phyloP scores from a whole-genome alignment of 2,797 vertebrate genomes.

The Dermochelys coriacea region DNA sequence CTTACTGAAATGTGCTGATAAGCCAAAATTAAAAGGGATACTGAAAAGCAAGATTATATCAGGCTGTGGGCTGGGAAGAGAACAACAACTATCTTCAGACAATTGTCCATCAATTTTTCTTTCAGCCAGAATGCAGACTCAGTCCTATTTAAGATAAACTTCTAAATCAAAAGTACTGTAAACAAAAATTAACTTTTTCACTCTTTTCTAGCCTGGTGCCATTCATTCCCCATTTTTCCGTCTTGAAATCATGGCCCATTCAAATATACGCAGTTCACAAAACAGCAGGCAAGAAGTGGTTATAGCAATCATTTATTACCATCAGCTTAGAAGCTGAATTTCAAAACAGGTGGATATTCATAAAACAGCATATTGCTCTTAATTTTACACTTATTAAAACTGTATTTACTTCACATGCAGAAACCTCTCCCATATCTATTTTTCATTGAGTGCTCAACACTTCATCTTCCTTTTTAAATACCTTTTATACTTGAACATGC shows the following conservation, averaged over 20 bases:
- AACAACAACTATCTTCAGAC: not conserved
- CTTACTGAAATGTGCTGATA: not conserved
- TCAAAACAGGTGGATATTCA: not conserved
- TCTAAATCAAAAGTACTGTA: not conserved
- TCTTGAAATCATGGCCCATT: not conserved
- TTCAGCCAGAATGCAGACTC: not conserved
- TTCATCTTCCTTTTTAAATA: not conserved
- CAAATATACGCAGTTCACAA: not conserved
- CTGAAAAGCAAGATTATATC: not conserved
- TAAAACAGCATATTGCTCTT: not conserved
- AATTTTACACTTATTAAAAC: not conserved
- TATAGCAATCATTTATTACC: not conserved
- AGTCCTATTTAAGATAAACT: not conserved
- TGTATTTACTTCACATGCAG: not conserved
- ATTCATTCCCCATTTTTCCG: not conserved
- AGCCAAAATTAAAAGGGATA: not conserved
- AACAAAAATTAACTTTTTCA: not conserved
- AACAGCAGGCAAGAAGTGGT: not conserved
- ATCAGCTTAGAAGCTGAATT: not conserved
- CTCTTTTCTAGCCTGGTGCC: not conserved
- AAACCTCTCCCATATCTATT: not conserved
- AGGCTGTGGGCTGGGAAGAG: not conserved
- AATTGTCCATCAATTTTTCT: not conserved
- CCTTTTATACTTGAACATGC: not conserved
- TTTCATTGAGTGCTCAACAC: not conserved